Conservation (phyloP, 1,140 invertebrate species). For the Lasaia peninsularis region DNA sequence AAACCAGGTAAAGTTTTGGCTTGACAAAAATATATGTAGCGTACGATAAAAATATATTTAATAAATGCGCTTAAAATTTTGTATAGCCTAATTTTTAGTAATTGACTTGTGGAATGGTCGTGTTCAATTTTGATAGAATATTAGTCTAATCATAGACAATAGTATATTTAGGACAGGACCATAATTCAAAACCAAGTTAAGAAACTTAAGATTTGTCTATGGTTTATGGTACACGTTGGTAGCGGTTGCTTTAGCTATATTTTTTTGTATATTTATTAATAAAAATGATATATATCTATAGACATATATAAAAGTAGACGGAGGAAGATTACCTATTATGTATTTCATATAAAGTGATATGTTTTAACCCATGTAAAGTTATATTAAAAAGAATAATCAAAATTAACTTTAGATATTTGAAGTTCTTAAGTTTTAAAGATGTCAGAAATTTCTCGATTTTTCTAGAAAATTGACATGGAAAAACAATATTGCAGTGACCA, state of each 20-base stretch:
- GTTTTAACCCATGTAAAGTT: not conserved
- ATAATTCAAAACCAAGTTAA: not conserved
- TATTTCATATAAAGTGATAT: not conserved
- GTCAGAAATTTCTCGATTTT: too few relatives aligned
- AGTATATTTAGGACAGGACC: too few relatives aligned
- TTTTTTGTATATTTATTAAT: too few relatives aligned
- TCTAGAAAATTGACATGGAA: too few relatives aligned
- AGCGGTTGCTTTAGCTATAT: too few relatives aligned
- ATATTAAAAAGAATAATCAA: not conserved
- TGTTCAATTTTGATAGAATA: conserved; percentile 36
- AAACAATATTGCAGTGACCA: too few relatives aligned
- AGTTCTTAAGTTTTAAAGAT: too few relatives aligned
- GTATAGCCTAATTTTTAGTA: conserved; percentile 46
- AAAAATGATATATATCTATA: too few relatives aligned
- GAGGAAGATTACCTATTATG: too few relatives aligned
- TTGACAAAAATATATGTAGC: conserved; percentile 28
- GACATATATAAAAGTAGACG: too few relatives aligned
- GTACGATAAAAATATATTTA: not conserved
- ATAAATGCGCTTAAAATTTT: conserved; percentile 29
- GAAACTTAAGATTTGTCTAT: too few relatives aligned
- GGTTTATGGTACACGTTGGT: too few relatives aligned
- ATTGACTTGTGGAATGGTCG: conserved; percentile 64
- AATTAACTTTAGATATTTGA: not conserved
- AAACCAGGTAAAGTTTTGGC: conserved; percentile 25
- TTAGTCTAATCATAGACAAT: not conserved